phyloP scores from a whole-genome alignment of 2,888 invertebrate genomes.

The Poecilus cupreus region DNA sequence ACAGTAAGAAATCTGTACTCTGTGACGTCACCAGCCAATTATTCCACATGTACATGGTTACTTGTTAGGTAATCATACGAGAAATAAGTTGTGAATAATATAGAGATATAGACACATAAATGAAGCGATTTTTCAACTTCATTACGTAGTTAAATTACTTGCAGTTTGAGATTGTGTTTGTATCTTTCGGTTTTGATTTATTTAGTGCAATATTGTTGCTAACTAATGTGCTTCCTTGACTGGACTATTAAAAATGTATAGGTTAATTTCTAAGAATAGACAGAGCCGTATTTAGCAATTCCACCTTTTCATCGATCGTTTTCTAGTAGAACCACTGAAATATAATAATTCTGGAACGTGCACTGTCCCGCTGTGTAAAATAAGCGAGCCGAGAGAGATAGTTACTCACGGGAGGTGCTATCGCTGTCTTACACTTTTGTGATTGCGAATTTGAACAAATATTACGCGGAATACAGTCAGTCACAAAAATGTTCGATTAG shows the following conservation, averaged over 20 bases:
- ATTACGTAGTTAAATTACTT: slow-evolving; percentile 2
- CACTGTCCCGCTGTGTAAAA: no score
- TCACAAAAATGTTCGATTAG: no score
- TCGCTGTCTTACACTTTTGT: no score
- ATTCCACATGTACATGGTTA: background rate
- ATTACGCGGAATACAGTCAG: no score
- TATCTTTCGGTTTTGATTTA: slow-evolving; percentile 20
- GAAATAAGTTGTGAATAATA: slow-evolving; percentile 28
- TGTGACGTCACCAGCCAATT: slow-evolving; percentile 4
- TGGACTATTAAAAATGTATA: slow-evolving; percentile 4
- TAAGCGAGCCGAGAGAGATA: no score
- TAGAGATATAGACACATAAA: slow-evolving; percentile 17
- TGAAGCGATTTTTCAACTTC: slow-evolving; percentile 7
- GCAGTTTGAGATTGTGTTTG: background rate
- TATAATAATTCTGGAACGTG: no score
- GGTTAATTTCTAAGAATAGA: background rate
- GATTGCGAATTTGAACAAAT: no score
- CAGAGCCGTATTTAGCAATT: no score
- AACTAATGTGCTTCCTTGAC: slow-evolving; percentile 2
- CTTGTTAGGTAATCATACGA: slow-evolving; percentile 14
- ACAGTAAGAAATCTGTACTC: background rate
- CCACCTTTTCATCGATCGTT: no score
- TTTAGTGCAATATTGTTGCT: slow-evolving; percentile 22
- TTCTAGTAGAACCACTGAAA: no score
- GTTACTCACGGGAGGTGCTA: no score